Conservation (phyloP, 2,888 invertebrate genomes). For the Aleiodes alternator region DNA sequence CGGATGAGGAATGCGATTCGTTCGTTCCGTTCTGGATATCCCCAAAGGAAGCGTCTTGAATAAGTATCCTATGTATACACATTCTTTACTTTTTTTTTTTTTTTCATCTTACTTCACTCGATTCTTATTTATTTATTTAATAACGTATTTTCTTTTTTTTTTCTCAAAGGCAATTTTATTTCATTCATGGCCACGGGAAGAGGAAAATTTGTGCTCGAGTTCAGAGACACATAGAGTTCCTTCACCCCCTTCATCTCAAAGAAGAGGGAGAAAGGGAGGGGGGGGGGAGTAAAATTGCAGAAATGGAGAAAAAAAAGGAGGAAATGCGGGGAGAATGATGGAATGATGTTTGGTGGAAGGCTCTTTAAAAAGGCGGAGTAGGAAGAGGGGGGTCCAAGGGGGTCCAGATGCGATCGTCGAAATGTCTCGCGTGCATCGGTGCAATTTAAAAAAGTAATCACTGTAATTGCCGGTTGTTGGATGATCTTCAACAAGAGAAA, state of each 20-base stretch:
- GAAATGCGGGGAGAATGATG: conserved; percentile 5
- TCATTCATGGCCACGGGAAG: conserved; percentile 24
- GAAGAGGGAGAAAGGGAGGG: neutral
- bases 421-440: conserved; percentile 45
- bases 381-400: neutral
- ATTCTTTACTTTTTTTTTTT: conserved; percentile 27
- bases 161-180: conserved; percentile 2
- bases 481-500: conserved; percentile 26
- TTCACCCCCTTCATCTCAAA: neutral
- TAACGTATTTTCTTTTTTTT: conserved; percentile 17
- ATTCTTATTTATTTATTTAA: conserved; percentile 14
- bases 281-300: neutral
- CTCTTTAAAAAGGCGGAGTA: neutral
- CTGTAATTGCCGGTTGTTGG: conserved; percentile 47
- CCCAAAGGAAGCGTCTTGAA: conserved; percentile 21
- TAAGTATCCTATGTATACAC: conserved; percentile 17
- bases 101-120: neutral
- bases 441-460: conserved; percentile 50
- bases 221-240: conserved; percentile 31
- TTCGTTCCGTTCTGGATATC: conserved; percentile 73
- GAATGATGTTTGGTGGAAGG: neutral
- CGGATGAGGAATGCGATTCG: conserved; percentile 61
- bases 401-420: conserved; percentile 45
- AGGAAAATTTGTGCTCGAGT: conserved; percentile 21
- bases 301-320: conserved; percentile 7